Conservation (phyloP, 2,113 vertebrate genomes). For the Pluvianellus socialis region DNA sequence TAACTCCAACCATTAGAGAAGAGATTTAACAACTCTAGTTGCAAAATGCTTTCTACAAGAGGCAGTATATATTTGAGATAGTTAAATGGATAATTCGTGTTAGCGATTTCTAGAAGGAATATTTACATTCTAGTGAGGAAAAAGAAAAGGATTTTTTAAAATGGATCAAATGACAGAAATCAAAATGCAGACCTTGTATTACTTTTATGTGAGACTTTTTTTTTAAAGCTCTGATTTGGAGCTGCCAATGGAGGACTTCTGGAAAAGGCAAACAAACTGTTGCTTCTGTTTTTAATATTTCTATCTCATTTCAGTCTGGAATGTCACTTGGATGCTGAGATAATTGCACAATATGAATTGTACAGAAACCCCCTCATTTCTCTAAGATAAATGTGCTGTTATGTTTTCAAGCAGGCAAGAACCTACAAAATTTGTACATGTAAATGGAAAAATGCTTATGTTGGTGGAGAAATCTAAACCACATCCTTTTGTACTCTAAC, state of each 20-base stretch:
- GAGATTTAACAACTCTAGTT: not conserved
- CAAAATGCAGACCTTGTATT: not conserved
- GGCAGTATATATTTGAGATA: not conserved
- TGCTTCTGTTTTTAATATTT: slow-evolving; percentile 27
- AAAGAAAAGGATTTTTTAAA: not conserved
- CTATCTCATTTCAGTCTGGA: not conserved
- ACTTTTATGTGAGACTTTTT: not conserved
- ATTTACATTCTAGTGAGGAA: not conserved
- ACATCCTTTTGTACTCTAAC: not conserved
- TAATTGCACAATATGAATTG: not conserved
- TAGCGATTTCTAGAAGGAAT: not conserved
- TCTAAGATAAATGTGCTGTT: slow-evolving; percentile 3
- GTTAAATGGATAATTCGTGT: not conserved
- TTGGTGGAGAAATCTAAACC: not conserved
- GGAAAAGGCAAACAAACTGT: not conserved
- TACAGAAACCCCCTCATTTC: not conserved
- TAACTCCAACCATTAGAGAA: not conserved
- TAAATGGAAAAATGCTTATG: not conserved
- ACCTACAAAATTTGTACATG: not conserved
- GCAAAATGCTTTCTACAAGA: not conserved
- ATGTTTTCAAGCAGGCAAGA: not conserved
- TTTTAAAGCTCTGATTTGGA: not conserved
- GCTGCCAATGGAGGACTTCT: not conserved
- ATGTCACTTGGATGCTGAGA: not conserved
- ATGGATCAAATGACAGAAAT: not conserved